Conservation (phyloP, 2,797 vertebrate species). For the Pygocentrus nattereri region DNA sequence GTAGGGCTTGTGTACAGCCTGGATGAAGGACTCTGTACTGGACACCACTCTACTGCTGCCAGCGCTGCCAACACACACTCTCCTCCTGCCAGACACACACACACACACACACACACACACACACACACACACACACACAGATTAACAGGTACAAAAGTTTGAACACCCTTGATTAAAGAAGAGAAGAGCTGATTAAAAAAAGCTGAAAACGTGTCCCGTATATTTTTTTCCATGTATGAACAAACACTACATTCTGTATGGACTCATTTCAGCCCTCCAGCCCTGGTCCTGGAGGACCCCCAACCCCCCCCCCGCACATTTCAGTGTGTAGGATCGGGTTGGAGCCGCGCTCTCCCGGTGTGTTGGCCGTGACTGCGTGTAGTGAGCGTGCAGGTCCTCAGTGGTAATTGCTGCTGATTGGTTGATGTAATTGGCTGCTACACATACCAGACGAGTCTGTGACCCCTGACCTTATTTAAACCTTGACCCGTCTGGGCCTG, state of each 20-base stretch:
- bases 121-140: conserved; percentile 56
- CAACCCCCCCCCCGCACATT: too few relatives aligned
- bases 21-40: conserved; percentile 82
- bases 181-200: too few relatives aligned
- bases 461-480: conserved; percentile 58
- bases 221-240: too few relatives aligned
- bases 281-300: too few relatives aligned
- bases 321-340: too few relatives aligned
- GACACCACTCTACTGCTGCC: conserved; percentile 54
- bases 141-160: not conserved
- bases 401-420: conserved; percentile 53
- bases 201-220: too few relatives aligned
- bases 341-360: too few relatives aligned
- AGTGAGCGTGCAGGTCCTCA: conserved; percentile 8
- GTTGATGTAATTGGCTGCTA: conserved; percentile 46
- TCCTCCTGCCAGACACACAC: conserved; percentile 77
- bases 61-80: conserved; percentile 77
- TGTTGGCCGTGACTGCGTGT: not conserved
- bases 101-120: conserved; percentile 71
- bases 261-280: too few relatives aligned
- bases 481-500: conserved; percentile 49
- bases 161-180: too few relatives aligned
- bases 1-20: conserved; percentile 90
- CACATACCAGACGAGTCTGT: conserved; percentile 51
- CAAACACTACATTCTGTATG: too few relatives aligned